These are phyloP conservation scores for Sebastes itinus DNA, from an alignment of 2,797 vertebrate species.

Conservation along the genomic window DNA sequence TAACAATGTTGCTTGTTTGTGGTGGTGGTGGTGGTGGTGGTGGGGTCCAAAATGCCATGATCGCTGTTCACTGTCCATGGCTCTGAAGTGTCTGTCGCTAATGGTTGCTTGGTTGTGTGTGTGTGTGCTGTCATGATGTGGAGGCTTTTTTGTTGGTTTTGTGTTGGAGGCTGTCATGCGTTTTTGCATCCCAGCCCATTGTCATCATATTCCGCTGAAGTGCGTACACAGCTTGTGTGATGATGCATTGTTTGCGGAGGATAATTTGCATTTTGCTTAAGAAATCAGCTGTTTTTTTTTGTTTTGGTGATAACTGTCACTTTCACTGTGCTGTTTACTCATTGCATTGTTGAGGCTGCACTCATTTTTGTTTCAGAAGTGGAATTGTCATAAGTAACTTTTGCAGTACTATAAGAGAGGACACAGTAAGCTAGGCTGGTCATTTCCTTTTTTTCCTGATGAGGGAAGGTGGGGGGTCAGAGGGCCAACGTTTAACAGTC, in stretches of 20 bases:
- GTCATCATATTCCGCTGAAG: neutral
- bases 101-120: neutral
- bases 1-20: neutral
- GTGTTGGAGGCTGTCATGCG: neutral
- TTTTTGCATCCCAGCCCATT: neutral
- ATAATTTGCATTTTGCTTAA: neutral
- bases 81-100: neutral
- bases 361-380: neutral
- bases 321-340: neutral
- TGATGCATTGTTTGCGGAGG: neutral
- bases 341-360: neutral
- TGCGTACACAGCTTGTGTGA: neutral
- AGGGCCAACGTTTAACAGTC: neutral
- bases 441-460: neutral
- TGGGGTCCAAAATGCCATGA: too few species aligned
- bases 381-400: neutral
- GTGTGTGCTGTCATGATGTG: neutral
- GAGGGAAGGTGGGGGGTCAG: neutral
- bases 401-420: neutral
- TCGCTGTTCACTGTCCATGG: neutral
- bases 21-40: neutral
- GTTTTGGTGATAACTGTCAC: too few species aligned
- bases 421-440: neutral
- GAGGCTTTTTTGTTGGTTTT: neutral
- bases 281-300: neutral